Conservation (phyloP, 2,797 vertebrate genomes). For the Gastrophryne carolinensis region DNA sequence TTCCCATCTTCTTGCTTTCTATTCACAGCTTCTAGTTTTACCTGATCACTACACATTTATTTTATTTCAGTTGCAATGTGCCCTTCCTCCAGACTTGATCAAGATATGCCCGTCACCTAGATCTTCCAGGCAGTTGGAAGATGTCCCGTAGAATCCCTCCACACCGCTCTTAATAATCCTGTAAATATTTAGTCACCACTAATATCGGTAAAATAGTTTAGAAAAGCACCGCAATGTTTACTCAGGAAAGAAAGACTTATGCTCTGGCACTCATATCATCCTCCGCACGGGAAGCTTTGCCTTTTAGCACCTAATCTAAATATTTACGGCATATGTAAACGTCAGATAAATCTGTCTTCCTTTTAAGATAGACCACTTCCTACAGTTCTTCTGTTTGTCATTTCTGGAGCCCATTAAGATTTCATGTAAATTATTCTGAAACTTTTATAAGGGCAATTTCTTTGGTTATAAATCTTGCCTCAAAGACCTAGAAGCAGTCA, state of each 20-base stretch:
- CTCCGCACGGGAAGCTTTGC: constrained; percentile 67
- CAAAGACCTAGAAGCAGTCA: neutral
- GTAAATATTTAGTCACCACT: constrained; percentile 77
- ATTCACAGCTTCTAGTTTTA: no score
- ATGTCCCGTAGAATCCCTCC: constrained; percentile 66
- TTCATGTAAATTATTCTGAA: constrained; percentile 19
- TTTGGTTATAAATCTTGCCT: constrained; percentile 9
- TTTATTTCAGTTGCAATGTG: no score
- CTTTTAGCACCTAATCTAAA: constrained; percentile 79
- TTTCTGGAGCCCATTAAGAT: constrained; percentile 12
- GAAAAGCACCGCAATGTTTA: constrained; percentile 71
- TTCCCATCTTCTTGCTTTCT: no score
- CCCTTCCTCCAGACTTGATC: no score
- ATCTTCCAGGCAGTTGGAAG: constrained; percentile 61
- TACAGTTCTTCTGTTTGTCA: constrained; percentile 53
- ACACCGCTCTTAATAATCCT: constrained; percentile 61
- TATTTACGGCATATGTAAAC: constrained; percentile 74
- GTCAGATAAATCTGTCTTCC: constrained; percentile 68
- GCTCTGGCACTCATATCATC: constrained; percentile 65
- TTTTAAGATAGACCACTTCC: constrained; percentile 65
- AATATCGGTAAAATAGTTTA: constrained; percentile 76
- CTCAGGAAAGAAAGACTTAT: constrained; percentile 66
- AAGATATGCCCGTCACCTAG: no score
- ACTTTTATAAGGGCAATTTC: constrained; percentile 10
- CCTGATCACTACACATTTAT: no score